Conservation (phyloP, 2,113 vertebrate genomes). For the Sylvietta virens region DNA sequence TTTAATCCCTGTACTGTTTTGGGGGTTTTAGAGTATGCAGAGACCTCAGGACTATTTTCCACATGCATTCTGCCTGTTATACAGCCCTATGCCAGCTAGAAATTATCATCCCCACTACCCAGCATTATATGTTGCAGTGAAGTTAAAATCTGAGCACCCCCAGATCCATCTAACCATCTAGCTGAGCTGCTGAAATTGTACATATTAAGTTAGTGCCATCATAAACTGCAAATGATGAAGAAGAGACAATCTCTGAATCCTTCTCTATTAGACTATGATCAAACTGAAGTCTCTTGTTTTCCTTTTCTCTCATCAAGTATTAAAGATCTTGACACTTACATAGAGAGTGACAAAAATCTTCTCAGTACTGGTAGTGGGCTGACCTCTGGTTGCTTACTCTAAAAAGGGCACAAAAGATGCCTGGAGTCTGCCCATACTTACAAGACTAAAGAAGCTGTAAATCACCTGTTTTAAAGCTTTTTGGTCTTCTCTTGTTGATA, state of each 20-base stretch:
- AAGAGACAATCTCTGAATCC: not conserved
- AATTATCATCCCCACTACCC: not conserved
- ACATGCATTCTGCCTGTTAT: not conserved
- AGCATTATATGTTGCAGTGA: not conserved
- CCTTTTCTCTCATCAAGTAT: not conserved
- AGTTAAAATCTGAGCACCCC: not conserved
- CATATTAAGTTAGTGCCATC: not conserved
- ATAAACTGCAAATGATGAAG: not conserved
- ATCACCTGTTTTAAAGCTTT: not conserved
- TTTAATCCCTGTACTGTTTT: not conserved
- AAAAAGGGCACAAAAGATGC: not conserved
- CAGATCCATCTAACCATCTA: not conserved
- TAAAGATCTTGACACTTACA: not conserved
- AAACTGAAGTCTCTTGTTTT: not conserved
- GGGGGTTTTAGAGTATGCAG: not conserved
- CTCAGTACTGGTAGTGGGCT: not conserved
- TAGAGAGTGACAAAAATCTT: not conserved
- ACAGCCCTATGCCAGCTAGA: not conserved
- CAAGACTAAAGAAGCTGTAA: not conserved
- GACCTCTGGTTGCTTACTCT: not conserved
- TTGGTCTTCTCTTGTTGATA: not conserved
- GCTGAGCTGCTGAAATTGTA: not conserved
- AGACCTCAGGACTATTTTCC: not conserved
- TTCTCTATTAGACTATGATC: not conserved
- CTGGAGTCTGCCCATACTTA: not conserved